phyloP scores from a whole-genome alignment of 2,888 invertebrate genomes.

The Callinectes sapidus region DNA sequence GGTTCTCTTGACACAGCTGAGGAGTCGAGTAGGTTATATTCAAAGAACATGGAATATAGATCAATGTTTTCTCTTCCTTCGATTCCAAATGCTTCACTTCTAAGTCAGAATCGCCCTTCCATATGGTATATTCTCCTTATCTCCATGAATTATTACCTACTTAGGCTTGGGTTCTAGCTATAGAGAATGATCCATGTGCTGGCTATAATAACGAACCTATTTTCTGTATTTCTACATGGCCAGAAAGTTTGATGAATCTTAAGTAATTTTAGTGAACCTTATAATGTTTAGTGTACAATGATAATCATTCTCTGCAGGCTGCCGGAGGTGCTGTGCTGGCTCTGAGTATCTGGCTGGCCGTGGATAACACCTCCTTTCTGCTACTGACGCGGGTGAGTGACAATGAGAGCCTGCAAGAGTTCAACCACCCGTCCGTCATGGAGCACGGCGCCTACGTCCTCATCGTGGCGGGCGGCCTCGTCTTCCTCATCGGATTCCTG shows the following conservation, averaged over 20 bases:
- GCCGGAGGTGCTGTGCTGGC: conserved; percentile 82
- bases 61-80: no score
- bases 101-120: no score
- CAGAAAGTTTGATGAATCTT: background rate
- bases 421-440: conserved; percentile 81
- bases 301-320: conserved; percentile 76
- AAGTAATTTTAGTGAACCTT: background rate
- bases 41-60: no score
- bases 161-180: no score
- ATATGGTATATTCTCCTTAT: no score
- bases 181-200: no score
- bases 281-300: background rate
- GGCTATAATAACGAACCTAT: no score
- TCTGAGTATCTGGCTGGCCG: conserved; percentile 83
- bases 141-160: no score
- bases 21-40: no score
- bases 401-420: conserved; percentile 75
- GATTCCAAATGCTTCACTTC: no score
- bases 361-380: conserved; percentile 82
- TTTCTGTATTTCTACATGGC: no score
- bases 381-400: conserved; percentile 68
- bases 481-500: conserved; percentile 84
- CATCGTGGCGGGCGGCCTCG: conserved; percentile 82
- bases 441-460: conserved; percentile 83
- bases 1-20: no score